Evolutionary conservation across 2,888 invertebrate species (phyloP).

Genomic region (Hoplodrina ambigua): DNA sequence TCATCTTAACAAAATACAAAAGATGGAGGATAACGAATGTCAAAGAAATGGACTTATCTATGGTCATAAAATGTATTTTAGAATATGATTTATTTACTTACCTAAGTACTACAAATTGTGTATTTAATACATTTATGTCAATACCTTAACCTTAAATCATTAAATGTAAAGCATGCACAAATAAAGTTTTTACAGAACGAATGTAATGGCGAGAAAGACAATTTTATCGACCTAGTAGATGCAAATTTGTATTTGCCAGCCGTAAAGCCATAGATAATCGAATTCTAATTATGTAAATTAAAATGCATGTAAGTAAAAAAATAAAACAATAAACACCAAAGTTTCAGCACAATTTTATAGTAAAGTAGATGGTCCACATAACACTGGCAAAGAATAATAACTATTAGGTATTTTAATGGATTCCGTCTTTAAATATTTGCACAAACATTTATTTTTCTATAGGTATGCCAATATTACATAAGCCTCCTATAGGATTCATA

Average conservation of each 20-base stretch:
- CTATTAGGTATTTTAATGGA: slow-evolving; percentile 36
- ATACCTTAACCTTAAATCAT: neutral
- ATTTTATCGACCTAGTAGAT: neutral
- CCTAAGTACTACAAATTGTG: neutral
- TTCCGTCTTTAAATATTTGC: slow-evolving; percentile 64
- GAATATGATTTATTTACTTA: neutral
- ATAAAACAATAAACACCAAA: slow-evolving; percentile 16
- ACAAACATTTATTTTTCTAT: slow-evolving; percentile 52
- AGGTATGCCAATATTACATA: slow-evolving; percentile 16
- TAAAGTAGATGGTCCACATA: slow-evolving; percentile 61
- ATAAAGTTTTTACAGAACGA: neutral
- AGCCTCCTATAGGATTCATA: neutral
- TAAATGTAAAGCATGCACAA: slow-evolving; percentile 3
- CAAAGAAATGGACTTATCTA: neutral
- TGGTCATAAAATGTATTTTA: slow-evolving; percentile 13
- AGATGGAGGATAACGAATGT: neutral
- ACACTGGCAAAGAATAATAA: too few species aligned
- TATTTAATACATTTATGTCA: slow-evolving; percentile 3
- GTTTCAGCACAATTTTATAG: slow-evolving; percentile 36
- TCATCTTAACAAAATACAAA: slow-evolving; percentile 1
- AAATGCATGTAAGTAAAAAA: slow-evolving; percentile 5
- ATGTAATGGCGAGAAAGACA: slow-evolving; percentile 3
- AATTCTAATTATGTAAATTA: neutral
- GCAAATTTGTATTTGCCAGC: slow-evolving; percentile 2
- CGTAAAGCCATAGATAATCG: neutral